Percentiles rank a stretch among this genome's conserved stretches.
Conservation (phyloP, 2,797 vertebrate genomes). For the Diplodus puntazzo region DNA sequence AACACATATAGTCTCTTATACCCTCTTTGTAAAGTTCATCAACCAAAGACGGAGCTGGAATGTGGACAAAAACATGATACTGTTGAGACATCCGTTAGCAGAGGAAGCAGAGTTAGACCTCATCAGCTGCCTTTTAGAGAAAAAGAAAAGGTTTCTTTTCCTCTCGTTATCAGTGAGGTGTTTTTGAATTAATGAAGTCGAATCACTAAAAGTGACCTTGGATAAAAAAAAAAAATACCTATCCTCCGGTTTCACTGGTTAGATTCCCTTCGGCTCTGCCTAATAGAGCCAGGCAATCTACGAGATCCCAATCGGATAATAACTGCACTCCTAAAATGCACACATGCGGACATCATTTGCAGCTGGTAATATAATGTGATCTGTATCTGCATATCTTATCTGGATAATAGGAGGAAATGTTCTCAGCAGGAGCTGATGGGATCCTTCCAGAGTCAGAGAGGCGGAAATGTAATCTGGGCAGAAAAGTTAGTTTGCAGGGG, state of each 20-base stretch:
- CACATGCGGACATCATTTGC: neutral
- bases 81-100: too few species aligned
- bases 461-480: neutral
- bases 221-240: neutral
- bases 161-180: neutral
- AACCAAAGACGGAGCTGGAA: too few species aligned
- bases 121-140: too few species aligned
- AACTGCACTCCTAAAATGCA: neutral
- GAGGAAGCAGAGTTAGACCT: too few species aligned
- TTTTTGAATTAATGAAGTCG: neutral
- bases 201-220: neutral
- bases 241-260: neutral
- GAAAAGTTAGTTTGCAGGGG: neutral
- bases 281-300: neutral
- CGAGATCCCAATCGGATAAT: constrained; percentile 26
- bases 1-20: too few species aligned
- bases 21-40: too few species aligned
- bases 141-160: neutral
- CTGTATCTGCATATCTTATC: constrained; percentile 15
- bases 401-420: neutral
- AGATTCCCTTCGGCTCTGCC: neutral
- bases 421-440: constrained; percentile 4
- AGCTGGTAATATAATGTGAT: constrained; percentile 14
- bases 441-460: neutral
- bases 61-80: too few species aligned